A percentile compares a stretch with the other conserved stretches of the same genome.
phyloP scores from a whole-genome alignment of 2,797 vertebrate genomes.

The Nasua narica region DNA sequence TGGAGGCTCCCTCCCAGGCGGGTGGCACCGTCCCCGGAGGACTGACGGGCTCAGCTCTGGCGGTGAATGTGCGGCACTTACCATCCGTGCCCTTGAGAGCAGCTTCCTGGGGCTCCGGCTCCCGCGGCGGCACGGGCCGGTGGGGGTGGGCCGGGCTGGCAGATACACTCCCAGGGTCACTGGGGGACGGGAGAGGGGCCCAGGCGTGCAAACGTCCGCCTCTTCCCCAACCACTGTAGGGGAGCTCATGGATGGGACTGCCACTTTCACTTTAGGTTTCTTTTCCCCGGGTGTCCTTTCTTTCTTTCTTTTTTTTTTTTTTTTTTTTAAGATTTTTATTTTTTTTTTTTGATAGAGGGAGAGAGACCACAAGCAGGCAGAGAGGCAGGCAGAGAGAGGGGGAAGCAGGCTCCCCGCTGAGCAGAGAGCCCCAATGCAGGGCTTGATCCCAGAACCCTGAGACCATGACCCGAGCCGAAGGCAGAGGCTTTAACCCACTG shows the following conservation, averaged over 20 bases:
- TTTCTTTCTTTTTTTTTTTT: no score
- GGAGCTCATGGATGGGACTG: rapidly evolving
- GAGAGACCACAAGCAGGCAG: no score
- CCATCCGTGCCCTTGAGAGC: background rate
- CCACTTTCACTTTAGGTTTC: background rate
- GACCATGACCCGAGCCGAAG: no score
- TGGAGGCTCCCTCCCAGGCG: background rate
- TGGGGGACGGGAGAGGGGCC: rapidly evolving
- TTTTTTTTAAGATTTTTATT: no score
- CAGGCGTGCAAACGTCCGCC: background rate
- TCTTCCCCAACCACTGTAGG: background rate
- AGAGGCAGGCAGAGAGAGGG: no score
- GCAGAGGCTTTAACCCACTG: no score
- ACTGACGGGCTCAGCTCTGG: background rate
- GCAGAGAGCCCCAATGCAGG: no score
- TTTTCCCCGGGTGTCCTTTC: background rate
- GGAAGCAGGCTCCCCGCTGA: no score
- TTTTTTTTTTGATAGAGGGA: no score
- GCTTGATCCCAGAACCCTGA: no score
- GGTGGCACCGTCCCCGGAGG: no score
- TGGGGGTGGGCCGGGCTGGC: rapidly evolving
- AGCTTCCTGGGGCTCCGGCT: background rate
- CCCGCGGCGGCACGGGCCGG: background rate
- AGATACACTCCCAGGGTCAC: rapidly evolving
- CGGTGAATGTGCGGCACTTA: background rate